phyloP scores from a whole-genome alignment of 1,140 invertebrate species.

The Camponotus floridanus region DNA sequence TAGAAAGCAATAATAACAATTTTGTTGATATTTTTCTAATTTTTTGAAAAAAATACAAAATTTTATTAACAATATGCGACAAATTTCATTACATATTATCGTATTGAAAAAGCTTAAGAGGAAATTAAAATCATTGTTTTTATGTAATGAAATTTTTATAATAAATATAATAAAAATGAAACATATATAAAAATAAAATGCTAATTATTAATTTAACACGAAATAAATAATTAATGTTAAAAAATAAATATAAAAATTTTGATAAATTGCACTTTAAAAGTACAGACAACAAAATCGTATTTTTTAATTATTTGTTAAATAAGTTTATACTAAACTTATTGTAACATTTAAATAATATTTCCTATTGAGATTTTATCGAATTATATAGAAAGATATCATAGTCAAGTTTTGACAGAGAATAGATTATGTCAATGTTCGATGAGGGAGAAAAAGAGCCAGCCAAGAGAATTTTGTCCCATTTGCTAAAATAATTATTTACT shows the following conservation, averaged over 20 bases:
- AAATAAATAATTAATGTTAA: no score
- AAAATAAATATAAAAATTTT: neutral
- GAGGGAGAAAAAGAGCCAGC: neutral
- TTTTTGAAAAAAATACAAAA: no score
- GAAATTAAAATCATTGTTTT: no score
- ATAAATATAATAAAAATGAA: no score
- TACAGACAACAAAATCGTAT: neutral
- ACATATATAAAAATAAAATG: no score
- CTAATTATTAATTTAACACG: no score
- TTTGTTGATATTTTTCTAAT: no score
- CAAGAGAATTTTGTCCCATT: neutral
- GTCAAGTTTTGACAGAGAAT: neutral
- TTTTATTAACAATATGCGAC: no score
- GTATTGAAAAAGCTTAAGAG: no score
- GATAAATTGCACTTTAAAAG: neutral
- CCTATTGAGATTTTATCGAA: neutral
- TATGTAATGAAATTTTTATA: no score
- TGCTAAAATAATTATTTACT: conserved; percentile 39
- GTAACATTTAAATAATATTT: conserved; percentile 14
- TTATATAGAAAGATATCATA: neutral
- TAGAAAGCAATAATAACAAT: no score
- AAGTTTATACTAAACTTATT: neutral
- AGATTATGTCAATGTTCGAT: neutral
- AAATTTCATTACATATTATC: no score
- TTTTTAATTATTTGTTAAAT: neutral